phyloP scores from a whole-genome alignment of 1,140 invertebrate genomes.

The Paralvinella palmiformis region DNA sequence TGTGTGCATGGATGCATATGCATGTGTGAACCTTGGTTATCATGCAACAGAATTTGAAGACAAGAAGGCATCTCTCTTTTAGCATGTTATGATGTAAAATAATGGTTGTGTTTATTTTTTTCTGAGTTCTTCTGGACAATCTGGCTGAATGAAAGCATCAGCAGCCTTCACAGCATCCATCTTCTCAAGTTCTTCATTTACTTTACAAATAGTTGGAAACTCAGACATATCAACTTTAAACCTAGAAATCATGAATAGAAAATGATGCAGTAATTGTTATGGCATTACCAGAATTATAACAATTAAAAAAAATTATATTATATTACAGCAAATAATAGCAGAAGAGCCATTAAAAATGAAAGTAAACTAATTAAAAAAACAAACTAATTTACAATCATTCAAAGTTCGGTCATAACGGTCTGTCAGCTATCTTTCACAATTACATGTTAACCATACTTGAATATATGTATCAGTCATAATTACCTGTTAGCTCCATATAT shows the following conservation, averaged over 20 bases:
- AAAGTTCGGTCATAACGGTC: background rate
- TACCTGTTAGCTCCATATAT: slow-evolving; percentile 79
- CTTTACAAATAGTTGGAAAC: slow-evolving; percentile 79
- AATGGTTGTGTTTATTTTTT: no score
- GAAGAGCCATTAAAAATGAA: background rate
- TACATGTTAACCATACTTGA: background rate
- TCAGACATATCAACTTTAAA: slow-evolving; percentile 82
- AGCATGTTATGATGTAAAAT: no score
- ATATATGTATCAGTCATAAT: slow-evolving; percentile 16
- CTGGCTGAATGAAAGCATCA: slow-evolving; percentile 75
- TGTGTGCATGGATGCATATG: no score
- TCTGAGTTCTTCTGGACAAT: slow-evolving; percentile 46
- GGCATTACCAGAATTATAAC: background rate
- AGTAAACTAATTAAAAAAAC: background rate
- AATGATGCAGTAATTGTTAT: background rate
- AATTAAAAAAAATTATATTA: background rate
- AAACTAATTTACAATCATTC: background rate
- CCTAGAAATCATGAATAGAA: slow-evolving; percentile 46
- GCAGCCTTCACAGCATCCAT: slow-evolving; percentile 81
- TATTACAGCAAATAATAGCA: background rate
- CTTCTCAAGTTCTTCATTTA: slow-evolving; percentile 62
- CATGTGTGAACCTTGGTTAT: no score
- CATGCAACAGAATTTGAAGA: no score
- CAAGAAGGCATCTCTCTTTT: no score
- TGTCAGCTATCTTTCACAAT: background rate